These are phyloP conservation scores for Brachionus angularis DNA, from an alignment of 1,140 invertebrate genomes.

Conservation along the genomic window DNA sequence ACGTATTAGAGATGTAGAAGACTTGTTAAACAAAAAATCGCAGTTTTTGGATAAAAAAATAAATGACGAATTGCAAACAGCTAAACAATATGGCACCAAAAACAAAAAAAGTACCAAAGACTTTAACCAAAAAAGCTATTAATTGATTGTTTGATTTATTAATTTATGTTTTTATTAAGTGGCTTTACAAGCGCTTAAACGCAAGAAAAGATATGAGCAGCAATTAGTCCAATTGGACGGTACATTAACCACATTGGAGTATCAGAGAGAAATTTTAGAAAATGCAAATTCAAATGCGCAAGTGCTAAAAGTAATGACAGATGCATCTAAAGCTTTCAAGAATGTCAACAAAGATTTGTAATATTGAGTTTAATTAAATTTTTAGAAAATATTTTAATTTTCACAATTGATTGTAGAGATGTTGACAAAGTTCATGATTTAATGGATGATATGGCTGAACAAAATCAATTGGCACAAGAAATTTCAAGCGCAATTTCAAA, in stretches of 20 bases:
- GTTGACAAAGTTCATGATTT: slow-evolving; percentile 95
- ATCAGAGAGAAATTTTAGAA: slow-evolving; percentile 92
- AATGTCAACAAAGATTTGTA: slow-evolving; percentile 71
- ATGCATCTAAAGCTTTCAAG: slow-evolving; percentile 91
- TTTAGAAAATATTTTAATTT: neutral
- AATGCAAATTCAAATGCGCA: slow-evolving; percentile 98
- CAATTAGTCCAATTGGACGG: slow-evolving; percentile 97
- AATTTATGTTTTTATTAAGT: slow-evolving; percentile 56
- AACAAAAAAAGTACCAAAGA: slow-evolving; percentile 66
- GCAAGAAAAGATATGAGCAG: slow-evolving; percentile 95
- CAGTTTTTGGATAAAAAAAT: slow-evolving; percentile 95
- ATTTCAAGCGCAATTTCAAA: slow-evolving; percentile 97
- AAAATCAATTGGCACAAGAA: slow-evolving; percentile 95
- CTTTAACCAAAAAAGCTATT: too few relatives aligned
- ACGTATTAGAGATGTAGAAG: slow-evolving; percentile 83
- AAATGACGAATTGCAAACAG: slow-evolving; percentile 75
- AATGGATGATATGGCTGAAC: slow-evolving; percentile 99
- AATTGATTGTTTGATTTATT: neutral
- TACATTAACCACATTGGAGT: slow-evolving; percentile 94
- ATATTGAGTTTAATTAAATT: neutral
- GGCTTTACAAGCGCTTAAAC: slow-evolving; percentile 92
- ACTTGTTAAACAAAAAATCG: slow-evolving; percentile 94
- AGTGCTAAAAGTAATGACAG: slow-evolving; percentile 90
- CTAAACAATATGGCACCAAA: slow-evolving; percentile 88
- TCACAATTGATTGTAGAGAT: slow-evolving; percentile 59